phyloP scores from a whole-genome alignment of 2,113 vertebrate genomes.

The Columba janthina region DNA sequence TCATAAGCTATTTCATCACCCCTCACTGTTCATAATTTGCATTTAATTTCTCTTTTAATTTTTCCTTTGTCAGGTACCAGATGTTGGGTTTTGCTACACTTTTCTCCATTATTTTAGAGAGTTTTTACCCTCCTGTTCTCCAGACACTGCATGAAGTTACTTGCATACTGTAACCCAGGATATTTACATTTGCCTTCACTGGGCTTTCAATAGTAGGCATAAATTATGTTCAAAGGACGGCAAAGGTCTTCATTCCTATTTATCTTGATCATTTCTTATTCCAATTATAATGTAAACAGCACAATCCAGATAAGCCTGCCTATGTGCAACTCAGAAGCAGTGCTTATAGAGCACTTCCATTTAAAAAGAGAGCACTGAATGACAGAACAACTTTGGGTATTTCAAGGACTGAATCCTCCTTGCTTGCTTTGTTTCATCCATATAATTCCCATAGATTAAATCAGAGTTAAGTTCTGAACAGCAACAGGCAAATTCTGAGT shows the following conservation, averaged over 20 bases:
- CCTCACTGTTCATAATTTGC: not conserved
- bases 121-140: not conserved
- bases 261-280: not conserved
- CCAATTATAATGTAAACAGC: not conserved
- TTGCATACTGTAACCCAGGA: not conserved
- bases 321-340: not conserved
- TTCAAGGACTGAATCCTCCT: not conserved
- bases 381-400: not conserved
- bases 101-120: not conserved
- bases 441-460: not conserved
- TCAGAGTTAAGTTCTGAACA: not conserved
- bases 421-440: not conserved
- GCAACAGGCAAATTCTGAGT: not conserved
- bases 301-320: not conserved
- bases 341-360: not conserved
- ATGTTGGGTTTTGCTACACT: not conserved
- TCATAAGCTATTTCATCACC: not conserved
- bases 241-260: not conserved
- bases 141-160: not conserved
- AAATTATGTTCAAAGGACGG: not conserved
- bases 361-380: not conserved
- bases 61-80: not conserved
- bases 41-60: not conserved
- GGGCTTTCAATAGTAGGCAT: not conserved
- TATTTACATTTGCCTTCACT: not conserved